Base-by-base conservation (phyloP, 2,888 invertebrate species). In the Nemotelus nigrinus region DNA sequence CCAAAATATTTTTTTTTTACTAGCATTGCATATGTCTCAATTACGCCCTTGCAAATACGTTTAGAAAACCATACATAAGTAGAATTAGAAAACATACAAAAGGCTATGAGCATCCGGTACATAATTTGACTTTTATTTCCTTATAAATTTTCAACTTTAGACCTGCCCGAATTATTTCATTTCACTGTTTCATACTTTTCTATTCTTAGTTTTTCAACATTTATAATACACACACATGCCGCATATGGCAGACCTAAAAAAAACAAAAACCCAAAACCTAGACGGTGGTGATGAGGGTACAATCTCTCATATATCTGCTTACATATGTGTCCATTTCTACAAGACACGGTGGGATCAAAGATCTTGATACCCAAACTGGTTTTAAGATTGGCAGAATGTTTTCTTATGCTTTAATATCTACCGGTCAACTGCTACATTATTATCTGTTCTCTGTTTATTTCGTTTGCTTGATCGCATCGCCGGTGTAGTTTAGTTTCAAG, bases 361-460 rank as follows among this genome's bases (percentile, higher is more conserved):
- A 65, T 65, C 65, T 65, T 65, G 45, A 45, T 65, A 65, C 65
- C 65, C 45, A 65, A 65, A 65, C 65, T 65, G 65, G 65, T 65
- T 65, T 47, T 65, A 65, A 65, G 45, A 47, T 65, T 47, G 45
- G 65, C 65, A 65, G 65, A 45, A 44, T 65, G 65, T 44, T 65
- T 65, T 65, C 65, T 65, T 45, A 63, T 39, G 65, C 45, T 65
- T 65, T 10, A 10, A 10, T 10, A 45, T 47, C 25, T 63, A 43
- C 25, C 25, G 25, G 25, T 25, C 25, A 25, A 25, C 25, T 50
- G 65, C 44, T 65, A 65, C 65, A 63, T 10, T 63, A 39, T 63
- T 41, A 43, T 39, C 10, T 25, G 25, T 63, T 41, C 5, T 3
- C 45, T 65, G 44, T 65, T 45, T 44, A n/a, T 44, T 65, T 65